Evolutionary conservation across 2,888 invertebrate species (phyloP).

Genomic region (Eulithis testata): DNA sequence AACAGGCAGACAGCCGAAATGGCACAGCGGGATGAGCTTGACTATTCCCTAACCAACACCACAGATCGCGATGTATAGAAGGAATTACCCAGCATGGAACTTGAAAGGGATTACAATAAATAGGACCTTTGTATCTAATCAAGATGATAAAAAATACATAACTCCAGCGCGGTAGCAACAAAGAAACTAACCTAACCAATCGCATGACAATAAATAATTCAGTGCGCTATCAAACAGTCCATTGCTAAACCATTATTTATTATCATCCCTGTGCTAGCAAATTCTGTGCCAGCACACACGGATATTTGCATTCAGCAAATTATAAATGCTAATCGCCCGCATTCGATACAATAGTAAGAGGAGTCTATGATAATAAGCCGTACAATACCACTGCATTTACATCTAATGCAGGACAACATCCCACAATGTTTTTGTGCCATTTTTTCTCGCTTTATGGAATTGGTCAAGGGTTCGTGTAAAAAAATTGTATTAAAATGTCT

Average conservation of each 20-base stretch:
- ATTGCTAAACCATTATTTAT: slow-evolving; percentile 32
- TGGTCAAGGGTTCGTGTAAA: too few species aligned
- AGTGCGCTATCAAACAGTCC: slow-evolving; percentile 27
- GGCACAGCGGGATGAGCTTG: too few species aligned
- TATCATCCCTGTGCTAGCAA: slow-evolving; percentile 19
- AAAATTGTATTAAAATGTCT: too few species aligned
- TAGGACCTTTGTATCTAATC: too few species aligned
- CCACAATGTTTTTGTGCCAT: too few species aligned
- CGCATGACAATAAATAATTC: slow-evolving; percentile 30
- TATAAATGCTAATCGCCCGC: slow-evolving; percentile 42
- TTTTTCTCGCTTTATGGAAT: too few species aligned
- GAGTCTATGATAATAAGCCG: slow-evolving; percentile 56
- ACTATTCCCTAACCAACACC: too few species aligned
- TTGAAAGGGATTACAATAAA: too few species aligned
- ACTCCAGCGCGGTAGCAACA: slow-evolving; percentile 12
- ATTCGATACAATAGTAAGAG: slow-evolving; percentile 45
- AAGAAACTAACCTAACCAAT: slow-evolving; percentile 17
- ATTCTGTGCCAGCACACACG: slow-evolving; percentile 10
- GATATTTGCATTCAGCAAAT: slow-evolving; percentile 31
- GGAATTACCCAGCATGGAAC: too few species aligned
- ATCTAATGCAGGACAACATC: slow-evolving; percentile 7
- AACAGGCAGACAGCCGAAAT: too few species aligned
- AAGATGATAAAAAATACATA: neutral
- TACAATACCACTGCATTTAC: slow-evolving; percentile 46
- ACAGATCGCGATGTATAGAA: too few species aligned